Conservation (phyloP, 2,797 vertebrate species). For the Onychomys leucogaster region DNA sequence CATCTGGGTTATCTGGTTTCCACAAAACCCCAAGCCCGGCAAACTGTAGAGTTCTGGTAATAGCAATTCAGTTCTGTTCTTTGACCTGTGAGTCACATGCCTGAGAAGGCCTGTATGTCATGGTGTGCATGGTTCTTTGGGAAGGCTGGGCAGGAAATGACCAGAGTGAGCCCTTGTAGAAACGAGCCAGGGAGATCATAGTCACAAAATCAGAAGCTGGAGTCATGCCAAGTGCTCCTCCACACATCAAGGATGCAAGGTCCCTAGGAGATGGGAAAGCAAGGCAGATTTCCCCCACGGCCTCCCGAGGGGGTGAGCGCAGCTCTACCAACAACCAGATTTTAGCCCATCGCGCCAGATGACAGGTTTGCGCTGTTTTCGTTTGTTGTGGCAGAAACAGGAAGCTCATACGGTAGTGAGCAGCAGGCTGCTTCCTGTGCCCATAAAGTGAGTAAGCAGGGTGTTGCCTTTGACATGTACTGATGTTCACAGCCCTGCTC, state of each 20-base stretch:
- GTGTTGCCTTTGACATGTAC: not conserved
- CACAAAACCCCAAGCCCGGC: not conserved
- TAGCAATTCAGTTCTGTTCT: not conserved
- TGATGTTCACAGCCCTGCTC: not conserved
- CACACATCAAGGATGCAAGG: not conserved
- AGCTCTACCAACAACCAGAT: not conserved
- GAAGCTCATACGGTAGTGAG: not conserved
- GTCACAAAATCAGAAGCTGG: not conserved
- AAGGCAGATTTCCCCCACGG: not conserved
- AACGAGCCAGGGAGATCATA: not conserved
- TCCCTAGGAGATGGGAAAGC: not conserved
- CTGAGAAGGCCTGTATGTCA: not conserved
- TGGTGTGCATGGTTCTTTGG: not conserved
- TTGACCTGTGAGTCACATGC: not conserved
- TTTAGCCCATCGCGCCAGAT: not conserved
- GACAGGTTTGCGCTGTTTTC: not conserved
- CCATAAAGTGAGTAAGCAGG: not conserved
- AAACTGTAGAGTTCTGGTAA: not conserved
- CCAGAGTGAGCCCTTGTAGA: not conserved
- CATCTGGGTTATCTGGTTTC: not conserved
- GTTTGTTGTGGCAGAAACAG: not conserved
- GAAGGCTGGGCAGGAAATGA: not conserved
- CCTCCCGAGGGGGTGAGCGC: not conserved
- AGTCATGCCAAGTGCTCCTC: not conserved
- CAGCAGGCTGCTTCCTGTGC: not conserved